Conservation (phyloP, 2,888 invertebrate genomes). For the Bhutanitis thaidina region DNA sequence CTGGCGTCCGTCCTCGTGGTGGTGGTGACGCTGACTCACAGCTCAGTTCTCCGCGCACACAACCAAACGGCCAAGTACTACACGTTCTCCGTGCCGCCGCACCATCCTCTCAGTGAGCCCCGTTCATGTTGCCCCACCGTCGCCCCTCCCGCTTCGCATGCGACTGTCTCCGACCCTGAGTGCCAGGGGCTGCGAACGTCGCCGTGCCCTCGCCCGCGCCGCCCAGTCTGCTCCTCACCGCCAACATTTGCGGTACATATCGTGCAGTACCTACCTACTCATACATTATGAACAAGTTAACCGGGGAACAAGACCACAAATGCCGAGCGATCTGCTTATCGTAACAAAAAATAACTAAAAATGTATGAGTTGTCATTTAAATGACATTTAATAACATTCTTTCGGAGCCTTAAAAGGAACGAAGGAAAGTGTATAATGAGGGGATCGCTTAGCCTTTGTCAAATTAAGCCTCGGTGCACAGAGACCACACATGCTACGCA, state of each 20-base stretch:
- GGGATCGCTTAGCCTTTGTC: slow-evolving; percentile 50
- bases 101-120: slow-evolving; percentile 81
- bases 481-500: slow-evolving; percentile 60
- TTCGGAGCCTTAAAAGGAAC: slow-evolving; percentile 18
- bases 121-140: slow-evolving; percentile 80
- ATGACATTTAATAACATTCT: slow-evolving; percentile 13
- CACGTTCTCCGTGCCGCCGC: slow-evolving; percentile 82
- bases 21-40: slow-evolving; percentile 87
- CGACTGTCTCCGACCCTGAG: slow-evolving; percentile 78
- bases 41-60: slow-evolving; percentile 82
- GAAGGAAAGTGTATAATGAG: slow-evolving; percentile 17
- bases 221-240: slow-evolving; percentile 48
- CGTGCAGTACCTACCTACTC: slow-evolving; percentile 47
- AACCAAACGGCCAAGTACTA: slow-evolving; percentile 83
- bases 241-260: slow-evolving; percentile 65
- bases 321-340: slow-evolving; percentile 37
- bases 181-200: slow-evolving; percentile 77
- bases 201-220: slow-evolving; percentile 44
- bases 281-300: slow-evolving; percentile 29
- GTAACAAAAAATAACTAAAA: slow-evolving; percentile 17
- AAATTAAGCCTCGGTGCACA: slow-evolving; percentile 48
- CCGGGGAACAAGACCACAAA: slow-evolving; percentile 40
- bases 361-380: slow-evolving; percentile 11
- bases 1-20: slow-evolving; percentile 87
- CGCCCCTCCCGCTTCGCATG: slow-evolving; percentile 80